These are phyloP conservation scores for Amblyraja radiata DNA, from an alignment of 2,797 vertebrate genomes.

Conservation along the genomic window DNA sequence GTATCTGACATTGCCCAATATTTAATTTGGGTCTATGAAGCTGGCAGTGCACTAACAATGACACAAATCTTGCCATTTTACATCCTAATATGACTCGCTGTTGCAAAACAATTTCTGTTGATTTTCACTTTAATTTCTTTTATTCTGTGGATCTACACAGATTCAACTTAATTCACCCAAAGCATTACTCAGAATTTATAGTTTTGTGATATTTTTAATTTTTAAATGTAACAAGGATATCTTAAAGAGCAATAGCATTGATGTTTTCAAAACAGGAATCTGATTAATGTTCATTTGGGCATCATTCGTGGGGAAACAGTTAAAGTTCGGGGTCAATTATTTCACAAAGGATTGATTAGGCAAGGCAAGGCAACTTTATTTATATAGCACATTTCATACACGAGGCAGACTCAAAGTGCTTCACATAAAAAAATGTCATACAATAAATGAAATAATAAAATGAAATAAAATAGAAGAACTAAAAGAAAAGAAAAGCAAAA, in stretches of 20 bases:
- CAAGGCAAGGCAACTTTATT: no score
- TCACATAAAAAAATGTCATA: no score
- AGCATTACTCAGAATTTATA: neutral
- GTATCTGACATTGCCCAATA: neutral
- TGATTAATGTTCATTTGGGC: no score
- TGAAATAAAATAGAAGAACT: no score
- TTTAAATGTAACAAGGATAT: neutral
- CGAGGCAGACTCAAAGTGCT: no score
- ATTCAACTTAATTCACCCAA: neutral
- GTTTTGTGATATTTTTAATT: neutral
- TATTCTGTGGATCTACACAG: neutral
- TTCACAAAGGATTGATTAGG: neutral
- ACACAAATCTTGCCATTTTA: neutral
- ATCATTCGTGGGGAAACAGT: no score
- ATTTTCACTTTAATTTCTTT: neutral
- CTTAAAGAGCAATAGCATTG: neutral
- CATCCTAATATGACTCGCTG: neutral
- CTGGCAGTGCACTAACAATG: neutral
- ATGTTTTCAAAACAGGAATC: neutral
- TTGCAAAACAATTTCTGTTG: neutral
- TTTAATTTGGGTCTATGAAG: neutral
- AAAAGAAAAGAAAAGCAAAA: no score
- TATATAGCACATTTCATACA: no score
- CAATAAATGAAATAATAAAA: no score
- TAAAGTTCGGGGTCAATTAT: no score